Evolutionary conservation across 2,797 vertebrate genomes (phyloP), one percentile per base, ranked within the genome.

Genomic region (Jordanella pulchra): DNA sequence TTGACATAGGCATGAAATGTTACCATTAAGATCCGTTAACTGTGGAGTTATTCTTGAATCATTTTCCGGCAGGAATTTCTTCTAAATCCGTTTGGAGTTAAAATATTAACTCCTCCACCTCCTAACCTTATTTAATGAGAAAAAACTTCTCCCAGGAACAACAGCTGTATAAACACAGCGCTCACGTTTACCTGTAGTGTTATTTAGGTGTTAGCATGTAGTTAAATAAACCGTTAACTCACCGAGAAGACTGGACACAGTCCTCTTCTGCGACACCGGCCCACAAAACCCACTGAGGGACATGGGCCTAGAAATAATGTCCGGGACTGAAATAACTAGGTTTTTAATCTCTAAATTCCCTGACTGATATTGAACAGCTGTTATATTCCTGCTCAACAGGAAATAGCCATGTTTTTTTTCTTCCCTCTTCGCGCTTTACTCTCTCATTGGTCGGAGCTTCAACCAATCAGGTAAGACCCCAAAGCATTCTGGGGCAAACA

Each of bases 211-310:
- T n/a, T n/a, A 4, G 12, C 10, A 28, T 13, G 47, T 32, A 21
- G 14, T 13, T 11, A n/a, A 25, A 7, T 4, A 12, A 44, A 0
- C 64, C 71, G 71, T 68, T 28, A 77, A 88, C 93, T 93, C 88
- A 94, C 94, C 93, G 1, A 94, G 86, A 3, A 94, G 82, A n/a
- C 86, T 89, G 0, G 89, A 83, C 72, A 93, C 51, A 60, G 80
- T 90, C 82, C 84, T 86, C 39, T 89, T 91, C 77, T 87, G 88
- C 30, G 82, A 32, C 0, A 73, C 81, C 1, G 84, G 80, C 0
- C 75, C 79, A 77, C 86, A 77, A n/a, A 87, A 79, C 0, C 71
- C 76, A 30, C 72, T 83, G 48, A 87, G 63, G 0, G 87, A 89
- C 91, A 91, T 91, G 15, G 23, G 3, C n/a, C 64, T 51, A 3